Evolutionary conservation across 2,888 invertebrate genomes (phyloP).

Genomic region (Spisula solida): DNA sequence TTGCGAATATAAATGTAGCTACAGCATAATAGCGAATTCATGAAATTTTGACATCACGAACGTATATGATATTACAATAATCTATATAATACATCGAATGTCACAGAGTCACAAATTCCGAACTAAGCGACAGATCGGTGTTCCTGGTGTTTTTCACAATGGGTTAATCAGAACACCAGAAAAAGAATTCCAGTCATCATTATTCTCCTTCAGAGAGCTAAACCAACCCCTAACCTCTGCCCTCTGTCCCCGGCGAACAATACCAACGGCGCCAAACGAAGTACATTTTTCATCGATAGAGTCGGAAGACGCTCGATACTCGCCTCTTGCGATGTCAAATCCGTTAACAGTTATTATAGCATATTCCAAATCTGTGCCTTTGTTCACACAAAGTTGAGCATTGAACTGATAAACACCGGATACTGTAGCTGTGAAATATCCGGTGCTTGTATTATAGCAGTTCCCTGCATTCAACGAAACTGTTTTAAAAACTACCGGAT

Average conservation of each 20-base stretch:
- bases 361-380: neutral
- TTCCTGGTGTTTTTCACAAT: too few relatives aligned
- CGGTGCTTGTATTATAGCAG: neutral
- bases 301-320: neutral
- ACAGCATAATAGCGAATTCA: too few relatives aligned
- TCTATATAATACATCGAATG: too few relatives aligned
- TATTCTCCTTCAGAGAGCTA: neutral
- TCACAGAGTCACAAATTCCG: too few relatives aligned
- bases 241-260: neutral
- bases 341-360: neutral
- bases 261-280: neutral
- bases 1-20: too few relatives aligned
- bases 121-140: too few relatives aligned
- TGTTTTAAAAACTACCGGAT: neutral
- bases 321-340: neutral
- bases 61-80: too few relatives aligned
- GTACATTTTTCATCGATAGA: conserved; percentile 18
- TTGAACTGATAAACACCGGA: neutral
- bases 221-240: neutral
- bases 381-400: too few relatives aligned
- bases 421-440: conserved; percentile 4
- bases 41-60: too few relatives aligned
- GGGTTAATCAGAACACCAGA: neutral
- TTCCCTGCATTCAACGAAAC: neutral
- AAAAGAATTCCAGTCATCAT: neutral